Percentiles rank a stretch among this genome's conserved stretches.
phyloP scores from a whole-genome alignment of 2,797 vertebrate species.

The Notamacropus eugenii region DNA sequence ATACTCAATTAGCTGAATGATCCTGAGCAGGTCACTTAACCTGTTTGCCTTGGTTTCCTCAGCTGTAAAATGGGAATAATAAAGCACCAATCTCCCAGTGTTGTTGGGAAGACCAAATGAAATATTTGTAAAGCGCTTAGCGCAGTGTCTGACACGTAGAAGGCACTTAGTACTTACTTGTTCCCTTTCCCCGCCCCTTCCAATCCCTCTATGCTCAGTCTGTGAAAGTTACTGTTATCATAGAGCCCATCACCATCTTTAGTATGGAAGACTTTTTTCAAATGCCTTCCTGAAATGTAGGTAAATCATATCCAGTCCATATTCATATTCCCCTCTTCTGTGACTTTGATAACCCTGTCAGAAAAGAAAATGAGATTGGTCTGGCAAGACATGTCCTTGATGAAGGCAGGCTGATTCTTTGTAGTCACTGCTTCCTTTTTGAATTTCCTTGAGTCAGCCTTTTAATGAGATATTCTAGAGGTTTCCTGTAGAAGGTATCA shows the following conservation, averaged over 20 bases:
- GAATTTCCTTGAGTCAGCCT: neutral
- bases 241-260: neutral
- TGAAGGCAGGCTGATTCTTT: neutral
- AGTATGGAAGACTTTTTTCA: neutral
- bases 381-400: neutral
- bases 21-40: neutral
- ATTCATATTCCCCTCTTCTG: neutral
- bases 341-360: neutral
- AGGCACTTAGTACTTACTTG: neutral
- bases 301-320: too few species aligned
- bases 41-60: neutral
- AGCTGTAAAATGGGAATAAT: neutral
- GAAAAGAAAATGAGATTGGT: neutral
- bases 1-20: neutral
- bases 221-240: neutral
- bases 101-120: neutral
- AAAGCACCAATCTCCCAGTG: neutral
- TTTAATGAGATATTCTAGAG: neutral
- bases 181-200: neutral
- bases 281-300: neutral
- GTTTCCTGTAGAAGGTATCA: neutral
- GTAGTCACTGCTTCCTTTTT: neutral
- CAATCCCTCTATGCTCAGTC: neutral
- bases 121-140: too few species aligned
- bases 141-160: rapidly evolving